Base-by-base conservation (phyloP, 2,888 invertebrate species). In the Agrotis exclamationis region DNA sequence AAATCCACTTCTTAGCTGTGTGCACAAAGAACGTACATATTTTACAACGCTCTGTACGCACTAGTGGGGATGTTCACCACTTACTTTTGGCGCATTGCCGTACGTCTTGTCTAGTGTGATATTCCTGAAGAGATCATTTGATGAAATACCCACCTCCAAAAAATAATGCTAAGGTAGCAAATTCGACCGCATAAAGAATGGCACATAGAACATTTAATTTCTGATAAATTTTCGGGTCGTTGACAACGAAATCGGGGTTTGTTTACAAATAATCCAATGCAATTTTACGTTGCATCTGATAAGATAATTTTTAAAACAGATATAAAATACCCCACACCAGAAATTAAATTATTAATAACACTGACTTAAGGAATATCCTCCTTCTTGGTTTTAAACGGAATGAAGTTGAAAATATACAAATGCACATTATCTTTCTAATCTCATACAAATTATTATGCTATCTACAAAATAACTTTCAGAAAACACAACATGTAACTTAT, bases 401-500 rank as follows among this genome's bases (percentile, higher is more conserved):
- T 18, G 22, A n/a, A 48, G 3, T 74, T 22, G 16, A 48, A 22
- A 48, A 39, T 63, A 22, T 57, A 62, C 16, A 20, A 51, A 44
- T 48, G 18, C 62, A 53, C 33, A 45, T 45, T 56, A 56, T 56
- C 78, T 56, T 45, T 33, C 5, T 56, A 78, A 71, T 57, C 53
- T 50, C 48, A 59, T 33, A 64, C 28, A 63, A 78, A 75, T 71
- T 48, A 71, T 14, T 1, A 16, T 62, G 45, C 56, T 63, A 77
- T 77, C 78, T 53, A 53, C 63, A 54, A 51, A 68, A 67, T 68
- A 57, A 48, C 48, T 58, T 18, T 51, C 53, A 54, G 39, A 70
- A 70, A 68, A 81, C 78, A 50, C 50, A 71, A 71, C 45, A 54
- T 66, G 54, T 70, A 56, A 56, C 24, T 65, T 65, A 64, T 70